These are phyloP conservation scores for Prionace glauca DNA, from an alignment of 2,797 vertebrate species.

Conservation along the genomic window DNA sequence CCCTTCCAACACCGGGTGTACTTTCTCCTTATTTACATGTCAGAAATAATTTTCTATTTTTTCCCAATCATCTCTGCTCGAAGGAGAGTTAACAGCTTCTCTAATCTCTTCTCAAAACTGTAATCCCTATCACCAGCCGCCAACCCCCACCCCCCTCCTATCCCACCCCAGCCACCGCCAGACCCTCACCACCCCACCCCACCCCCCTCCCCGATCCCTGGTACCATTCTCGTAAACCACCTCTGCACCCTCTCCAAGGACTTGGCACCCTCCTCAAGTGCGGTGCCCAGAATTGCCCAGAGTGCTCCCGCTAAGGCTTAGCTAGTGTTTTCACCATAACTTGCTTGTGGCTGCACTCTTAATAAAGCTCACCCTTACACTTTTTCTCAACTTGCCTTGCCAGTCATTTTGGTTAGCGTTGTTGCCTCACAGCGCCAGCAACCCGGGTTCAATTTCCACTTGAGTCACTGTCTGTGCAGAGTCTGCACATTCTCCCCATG, in stretches of 20 bases:
- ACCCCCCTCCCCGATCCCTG: not conserved
- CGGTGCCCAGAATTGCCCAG: not conserved
- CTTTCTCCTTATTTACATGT: not conserved
- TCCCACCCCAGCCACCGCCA: no score
- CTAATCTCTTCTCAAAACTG: not conserved
- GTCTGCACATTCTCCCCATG: no score
- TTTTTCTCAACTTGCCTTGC: not conserved
- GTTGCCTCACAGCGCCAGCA: no score
- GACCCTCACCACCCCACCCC: no score
- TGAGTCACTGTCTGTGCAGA: no score
- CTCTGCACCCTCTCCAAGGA: not conserved
- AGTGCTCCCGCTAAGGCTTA: not conserved
- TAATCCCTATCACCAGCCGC: not conserved
- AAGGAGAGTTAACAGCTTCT: not conserved
- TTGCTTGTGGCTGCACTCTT: no score
- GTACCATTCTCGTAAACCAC: not conserved
- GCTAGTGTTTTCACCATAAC: not conserved
- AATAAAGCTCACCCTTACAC: not conserved
- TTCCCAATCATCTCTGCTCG: not conserved
- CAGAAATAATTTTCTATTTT: no score
- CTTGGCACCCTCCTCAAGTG: not conserved
- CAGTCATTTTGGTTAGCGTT: no score
- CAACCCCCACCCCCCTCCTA: no score
- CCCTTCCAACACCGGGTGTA: not conserved
- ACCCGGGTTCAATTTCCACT: no score